Conservation (phyloP, 2,888 invertebrate species). For the Nasonovia ribisnigri region DNA sequence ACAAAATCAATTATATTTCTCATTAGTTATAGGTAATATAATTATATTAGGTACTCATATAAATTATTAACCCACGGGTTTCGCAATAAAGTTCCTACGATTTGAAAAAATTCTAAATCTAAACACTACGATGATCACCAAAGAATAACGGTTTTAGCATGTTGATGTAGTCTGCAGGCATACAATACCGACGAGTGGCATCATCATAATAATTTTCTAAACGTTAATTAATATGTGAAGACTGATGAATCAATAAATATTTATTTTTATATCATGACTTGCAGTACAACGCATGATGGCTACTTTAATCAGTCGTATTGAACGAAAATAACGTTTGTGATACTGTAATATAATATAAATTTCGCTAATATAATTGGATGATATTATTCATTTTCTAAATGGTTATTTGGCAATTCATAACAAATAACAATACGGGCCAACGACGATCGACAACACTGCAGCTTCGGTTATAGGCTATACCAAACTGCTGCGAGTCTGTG, state of each 20-base stretch:
- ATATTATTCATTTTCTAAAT: not conserved
- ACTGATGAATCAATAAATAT: not conserved
- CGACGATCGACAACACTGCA: not conserved
- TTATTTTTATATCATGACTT: not conserved
- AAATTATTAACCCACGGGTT: not conserved
- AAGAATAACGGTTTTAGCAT: not conserved
- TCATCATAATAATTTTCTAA: not conserved
- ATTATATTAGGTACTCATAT: not conserved
- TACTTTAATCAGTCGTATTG: not conserved
- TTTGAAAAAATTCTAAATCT: not conserved
- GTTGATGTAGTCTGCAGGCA: not conserved
- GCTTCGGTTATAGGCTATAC: not conserved
- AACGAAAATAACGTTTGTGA: not conserved
- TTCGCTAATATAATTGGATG: not conserved
- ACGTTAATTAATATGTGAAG: not conserved
- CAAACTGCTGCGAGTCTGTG: not conserved
- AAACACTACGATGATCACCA: not conserved
- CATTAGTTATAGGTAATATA: not conserved
- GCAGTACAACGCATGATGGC: not conserved
- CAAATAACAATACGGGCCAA: not conserved
- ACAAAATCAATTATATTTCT: slow-evolving; percentile 9
- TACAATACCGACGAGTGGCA: not conserved
- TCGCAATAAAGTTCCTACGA: not conserved
- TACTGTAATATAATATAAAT: not conserved
- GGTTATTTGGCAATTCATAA: not conserved